Base-by-base conservation (phyloP, 2,888 invertebrate genomes). In the Bembecia ichneumoniformis region DNA sequence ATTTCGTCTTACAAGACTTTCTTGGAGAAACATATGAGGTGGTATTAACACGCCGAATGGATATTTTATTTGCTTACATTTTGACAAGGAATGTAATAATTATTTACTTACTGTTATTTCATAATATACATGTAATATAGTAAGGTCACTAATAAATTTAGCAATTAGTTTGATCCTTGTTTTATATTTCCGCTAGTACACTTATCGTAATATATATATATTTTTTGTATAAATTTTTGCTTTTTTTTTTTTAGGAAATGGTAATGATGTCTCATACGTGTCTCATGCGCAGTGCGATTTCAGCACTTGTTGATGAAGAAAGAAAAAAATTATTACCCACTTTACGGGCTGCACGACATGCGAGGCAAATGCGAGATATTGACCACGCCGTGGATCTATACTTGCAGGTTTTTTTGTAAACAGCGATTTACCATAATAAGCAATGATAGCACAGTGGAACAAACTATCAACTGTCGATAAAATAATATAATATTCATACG, bases 221-320 rank as follows among this genome's bases (percentile, higher is more conserved):
- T 17, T 17, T n/a, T 1, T 7, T 2, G 7, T 1, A 28, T 28
- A 28, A 9, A 7, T 9, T 28, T 28, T 28, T 28, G 28, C 28
- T 28, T 9, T 28, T 28, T 9, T 28, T 28, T n/a, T 7, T 51
- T 11, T 43, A 84, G 86, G 84, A 86, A 55, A 64, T 87, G 70
- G 47, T 78, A 17, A 71, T 77, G 69, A 77, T 84, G 71, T 62
- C 80, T 1, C 86, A 86, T 54, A 72, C 75, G 1, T 77, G 78
- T 53, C 66, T 86, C 10, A 64, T 78, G 64, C 69, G 64, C 17
- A 58, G 64, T 3, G 64, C 79, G 0, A 56, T 60, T 36, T 62
- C 67, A 15, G 63, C 69, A 3, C 55, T 86, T 16, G 51, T 70
- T 5, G 46, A 44, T 0, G 68, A 69, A 5, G 56, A 53, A 4